Conservation (phyloP, 2,797 vertebrate genomes). For the Tokudaia muenninki region DNA sequence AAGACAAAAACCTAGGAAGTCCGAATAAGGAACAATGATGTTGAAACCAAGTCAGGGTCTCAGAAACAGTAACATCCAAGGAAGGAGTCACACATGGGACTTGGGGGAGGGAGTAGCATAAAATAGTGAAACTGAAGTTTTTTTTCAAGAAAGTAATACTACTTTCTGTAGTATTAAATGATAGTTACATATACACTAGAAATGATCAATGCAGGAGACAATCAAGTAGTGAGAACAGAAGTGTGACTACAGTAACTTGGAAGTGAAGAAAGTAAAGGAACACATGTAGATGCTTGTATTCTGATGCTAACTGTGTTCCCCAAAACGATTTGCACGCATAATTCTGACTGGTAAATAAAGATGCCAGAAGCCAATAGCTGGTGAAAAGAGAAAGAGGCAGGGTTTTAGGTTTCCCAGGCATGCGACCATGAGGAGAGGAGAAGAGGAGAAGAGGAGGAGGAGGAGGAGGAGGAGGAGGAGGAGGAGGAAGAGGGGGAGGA, state of each 20-base stretch:
- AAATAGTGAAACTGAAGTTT: not conserved
- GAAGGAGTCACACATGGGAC: constrained; percentile 41
- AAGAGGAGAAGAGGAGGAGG: no score
- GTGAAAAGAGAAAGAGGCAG: not conserved
- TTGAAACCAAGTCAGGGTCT: constrained; percentile 31
- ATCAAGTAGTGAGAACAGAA: not conserved
- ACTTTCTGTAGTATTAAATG: constrained; percentile 1
- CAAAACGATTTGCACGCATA: not conserved
- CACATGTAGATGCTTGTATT: not conserved
- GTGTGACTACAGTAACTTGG: not conserved
- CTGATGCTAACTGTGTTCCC: not conserved
- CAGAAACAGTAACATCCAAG: constrained; percentile 38
- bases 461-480: no score
- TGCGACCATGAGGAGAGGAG: not conserved
- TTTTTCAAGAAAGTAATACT: not conserved
- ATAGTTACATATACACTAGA: not conserved
- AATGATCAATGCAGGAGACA: not conserved
- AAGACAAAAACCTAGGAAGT: constrained; percentile 19
- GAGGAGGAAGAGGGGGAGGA: no score
- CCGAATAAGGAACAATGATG: constrained; percentile 14
- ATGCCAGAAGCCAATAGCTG: not conserved
- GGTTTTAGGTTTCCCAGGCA: not conserved
- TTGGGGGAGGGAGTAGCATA: not conserved
- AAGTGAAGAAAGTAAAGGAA: not conserved
- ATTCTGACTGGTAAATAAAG: not conserved